Evolutionary conservation across 2,113 vertebrate genomes (phyloP).

Genomic region (Ptilonorhynchus violaceus): DNA sequence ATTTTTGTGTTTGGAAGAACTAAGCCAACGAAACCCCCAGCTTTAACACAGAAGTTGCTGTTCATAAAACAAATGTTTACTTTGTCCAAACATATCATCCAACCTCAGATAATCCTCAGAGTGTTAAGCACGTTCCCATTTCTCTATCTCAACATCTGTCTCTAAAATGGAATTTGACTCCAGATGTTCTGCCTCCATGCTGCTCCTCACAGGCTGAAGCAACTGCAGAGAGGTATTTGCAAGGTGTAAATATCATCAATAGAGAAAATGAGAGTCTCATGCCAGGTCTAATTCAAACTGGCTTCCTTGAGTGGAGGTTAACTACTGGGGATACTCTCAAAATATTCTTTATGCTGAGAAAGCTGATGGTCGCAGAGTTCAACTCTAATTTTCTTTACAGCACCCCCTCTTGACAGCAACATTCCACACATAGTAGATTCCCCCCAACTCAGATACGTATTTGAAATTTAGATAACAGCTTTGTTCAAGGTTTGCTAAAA

Average conservation of each 20-base stretch:
- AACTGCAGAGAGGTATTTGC: background rate
- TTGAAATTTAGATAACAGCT: background rate
- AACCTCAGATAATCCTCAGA: background rate
- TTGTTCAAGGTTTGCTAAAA: background rate
- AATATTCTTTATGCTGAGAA: background rate
- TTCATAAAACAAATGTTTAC: background rate
- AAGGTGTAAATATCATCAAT: background rate
- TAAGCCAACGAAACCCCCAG: accelerated
- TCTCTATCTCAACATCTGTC: background rate
- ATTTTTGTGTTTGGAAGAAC: background rate
- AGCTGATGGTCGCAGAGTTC: background rate
- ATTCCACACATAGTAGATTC: background rate
- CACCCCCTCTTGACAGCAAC: background rate
- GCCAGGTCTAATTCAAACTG: background rate
- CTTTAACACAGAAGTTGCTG: background rate
- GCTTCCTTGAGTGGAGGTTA: background rate
- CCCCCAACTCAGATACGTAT: background rate
- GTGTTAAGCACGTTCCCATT: background rate
- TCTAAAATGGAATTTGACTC: background rate
- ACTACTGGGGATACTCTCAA: accelerated
- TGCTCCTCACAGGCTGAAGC: background rate
- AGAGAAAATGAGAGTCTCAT: background rate
- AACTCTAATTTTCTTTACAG: background rate
- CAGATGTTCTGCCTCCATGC: background rate
- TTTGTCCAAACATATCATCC: background rate